phyloP scores from a whole-genome alignment of 35 echinoderm and acorn worm species.

The Strongylocentrotus purpuratus region DNA sequence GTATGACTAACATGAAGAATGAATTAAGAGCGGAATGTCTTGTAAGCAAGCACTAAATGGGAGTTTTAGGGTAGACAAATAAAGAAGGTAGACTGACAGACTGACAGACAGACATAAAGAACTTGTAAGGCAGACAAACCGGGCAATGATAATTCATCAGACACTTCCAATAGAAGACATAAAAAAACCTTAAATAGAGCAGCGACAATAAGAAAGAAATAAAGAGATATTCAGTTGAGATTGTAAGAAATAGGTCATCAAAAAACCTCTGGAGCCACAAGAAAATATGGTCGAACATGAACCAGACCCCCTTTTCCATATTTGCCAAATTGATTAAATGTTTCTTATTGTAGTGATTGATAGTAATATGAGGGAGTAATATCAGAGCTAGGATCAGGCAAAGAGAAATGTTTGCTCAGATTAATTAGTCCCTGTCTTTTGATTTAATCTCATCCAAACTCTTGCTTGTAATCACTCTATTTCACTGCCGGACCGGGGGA shows the following conservation, averaged over 20 bases:
- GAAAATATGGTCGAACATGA: constrained; percentile 3
- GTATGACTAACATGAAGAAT: neutral
- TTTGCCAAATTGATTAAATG: constrained; percentile 44
- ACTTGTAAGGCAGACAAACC: neutral
- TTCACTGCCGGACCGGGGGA: neutral
- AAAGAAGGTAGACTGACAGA: neutral
- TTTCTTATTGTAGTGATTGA: constrained; percentile 18
- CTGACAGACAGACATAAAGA: neutral
- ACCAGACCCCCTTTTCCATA: neutral
- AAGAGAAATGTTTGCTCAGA: neutral
- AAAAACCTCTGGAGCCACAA: neutral
- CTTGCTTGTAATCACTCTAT: constrained; percentile 5
- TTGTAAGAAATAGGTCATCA: neutral
- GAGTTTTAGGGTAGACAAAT: constrained; percentile 1
- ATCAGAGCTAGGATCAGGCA: neutral
- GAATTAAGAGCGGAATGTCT: neutral
- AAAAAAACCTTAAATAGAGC: neutral
- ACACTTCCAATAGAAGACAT: neutral
- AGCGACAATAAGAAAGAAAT: neutral
- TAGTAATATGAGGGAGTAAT: neutral
- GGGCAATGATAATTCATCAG: neutral
- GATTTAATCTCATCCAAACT: constrained; percentile 3
- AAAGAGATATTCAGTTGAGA: neutral
- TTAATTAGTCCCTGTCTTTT: constrained; percentile 15
- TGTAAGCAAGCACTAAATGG: neutral